Conservation (phyloP, 2,113 vertebrate species). For the Patagioenas fasciata region DNA sequence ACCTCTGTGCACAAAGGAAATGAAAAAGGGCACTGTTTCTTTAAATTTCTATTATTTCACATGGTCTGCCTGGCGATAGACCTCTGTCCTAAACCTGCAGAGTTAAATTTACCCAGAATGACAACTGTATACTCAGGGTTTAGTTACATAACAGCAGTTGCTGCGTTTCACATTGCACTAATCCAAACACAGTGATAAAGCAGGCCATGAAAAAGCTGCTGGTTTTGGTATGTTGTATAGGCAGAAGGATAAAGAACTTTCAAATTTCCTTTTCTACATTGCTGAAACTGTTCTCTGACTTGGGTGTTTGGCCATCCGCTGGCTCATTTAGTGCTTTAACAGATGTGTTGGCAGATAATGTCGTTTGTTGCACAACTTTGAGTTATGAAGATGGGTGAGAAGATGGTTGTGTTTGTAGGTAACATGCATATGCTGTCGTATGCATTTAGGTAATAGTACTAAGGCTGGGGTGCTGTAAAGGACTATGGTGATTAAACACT, state of each 20-base stretch:
- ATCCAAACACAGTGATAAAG: constrained; percentile 71
- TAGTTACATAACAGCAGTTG: constrained; percentile 79
- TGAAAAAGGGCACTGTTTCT: constrained; percentile 20
- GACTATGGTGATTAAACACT: not conserved
- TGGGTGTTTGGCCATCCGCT: constrained; percentile 6
- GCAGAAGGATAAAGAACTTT: constrained; percentile 50
- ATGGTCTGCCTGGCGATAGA: constrained; percentile 65
- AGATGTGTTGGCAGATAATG: constrained; percentile 17
- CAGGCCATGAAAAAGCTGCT: constrained; percentile 54
- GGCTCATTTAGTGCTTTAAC: constrained; percentile 43
- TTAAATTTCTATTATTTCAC: constrained; percentile 69
- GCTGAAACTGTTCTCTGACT: constrained; percentile 38
- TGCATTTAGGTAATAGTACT: not conserved
- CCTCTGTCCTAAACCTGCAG: constrained; percentile 78
- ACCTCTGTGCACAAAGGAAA: not conserved
- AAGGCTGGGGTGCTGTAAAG: not conserved
- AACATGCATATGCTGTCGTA: not conserved
- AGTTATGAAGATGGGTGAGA: not conserved
- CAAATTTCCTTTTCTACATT: not conserved
- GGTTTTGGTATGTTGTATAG: not conserved
- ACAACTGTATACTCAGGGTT: constrained; percentile 80
- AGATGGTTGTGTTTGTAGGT: not conserved
- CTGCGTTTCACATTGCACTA: constrained; percentile 71
- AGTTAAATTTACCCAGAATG: constrained; percentile 83
- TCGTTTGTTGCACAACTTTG: constrained; percentile 40